phyloP scores from a whole-genome alignment of 2,797 vertebrate species.

The Setipinna tenuifilis region DNA sequence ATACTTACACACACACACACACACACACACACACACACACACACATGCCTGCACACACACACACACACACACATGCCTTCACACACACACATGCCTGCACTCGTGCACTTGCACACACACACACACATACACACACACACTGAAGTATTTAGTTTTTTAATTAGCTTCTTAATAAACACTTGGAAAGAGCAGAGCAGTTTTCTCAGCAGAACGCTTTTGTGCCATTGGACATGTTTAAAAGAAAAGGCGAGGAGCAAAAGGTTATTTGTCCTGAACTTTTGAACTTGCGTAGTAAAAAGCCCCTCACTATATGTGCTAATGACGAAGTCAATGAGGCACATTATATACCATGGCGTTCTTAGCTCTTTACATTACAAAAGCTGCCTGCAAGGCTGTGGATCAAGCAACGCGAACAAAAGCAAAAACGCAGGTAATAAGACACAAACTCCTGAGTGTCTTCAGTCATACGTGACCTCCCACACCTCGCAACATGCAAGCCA shows the following conservation, averaged over 20 bases:
- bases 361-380: background rate
- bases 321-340: background rate
- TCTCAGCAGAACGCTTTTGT: background rate
- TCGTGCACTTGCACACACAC: conserved; percentile 26
- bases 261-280: background rate
- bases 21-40: conserved; percentile 47
- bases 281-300: background rate
- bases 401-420: background rate
- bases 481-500: conserved; percentile 22
- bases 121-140: conserved; percentile 30
- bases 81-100: conserved; percentile 40
- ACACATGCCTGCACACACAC: conserved; percentile 36
- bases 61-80: background rate
- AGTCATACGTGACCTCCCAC: conserved; percentile 19
- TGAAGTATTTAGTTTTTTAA: background rate
- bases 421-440: background rate
- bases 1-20: conserved; percentile 31
- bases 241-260: background rate
- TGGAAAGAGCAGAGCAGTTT: background rate
- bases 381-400: background rate
- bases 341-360: background rate
- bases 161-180: background rate
- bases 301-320: background rate
- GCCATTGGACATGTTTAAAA: background rate
- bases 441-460: background rate